A percentile compares a stretch with the other conserved stretches of the same genome.
These are phyloP conservation scores for Drosophila kuntzei DNA, from an alignment of 2,888 invertebrate species.

Conservation along the genomic window DNA sequence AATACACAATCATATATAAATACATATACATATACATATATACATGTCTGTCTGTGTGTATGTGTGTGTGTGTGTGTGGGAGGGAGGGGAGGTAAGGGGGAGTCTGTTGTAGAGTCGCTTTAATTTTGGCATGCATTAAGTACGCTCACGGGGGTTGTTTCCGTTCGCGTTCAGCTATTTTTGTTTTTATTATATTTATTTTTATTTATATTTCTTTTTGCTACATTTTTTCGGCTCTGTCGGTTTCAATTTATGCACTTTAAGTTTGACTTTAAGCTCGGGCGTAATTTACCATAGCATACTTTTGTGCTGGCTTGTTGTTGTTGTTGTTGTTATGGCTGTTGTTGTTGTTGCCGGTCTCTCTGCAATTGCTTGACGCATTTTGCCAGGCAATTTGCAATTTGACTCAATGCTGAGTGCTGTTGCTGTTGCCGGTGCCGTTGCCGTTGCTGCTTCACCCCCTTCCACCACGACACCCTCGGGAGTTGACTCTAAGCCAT, in stretches of 20 bases:
- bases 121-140: conserved; percentile 83
- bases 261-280: conserved; percentile 48
- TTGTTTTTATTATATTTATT: conserved; percentile 51
- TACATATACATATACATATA: conserved; percentile 13
- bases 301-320: conserved; percentile 41
- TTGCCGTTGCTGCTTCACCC: neutral
- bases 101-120: conserved; percentile 67
- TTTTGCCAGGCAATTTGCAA: conserved; percentile 55
- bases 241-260: conserved; percentile 30
- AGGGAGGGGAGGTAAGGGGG: conserved; percentile 40
- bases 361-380: conserved; percentile 26
- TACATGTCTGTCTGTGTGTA: conserved; percentile 28
- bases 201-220: conserved; percentile 17
- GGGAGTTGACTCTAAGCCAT: conserved; percentile 44
- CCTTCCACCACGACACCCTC: conserved; percentile 15
- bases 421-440: neutral
- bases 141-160: conserved; percentile 82
- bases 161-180: conserved; percentile 63
- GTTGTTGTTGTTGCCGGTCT: conserved; percentile 16
- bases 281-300: conserved; percentile 48
- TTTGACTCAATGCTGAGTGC: conserved; percentile 39
- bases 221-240: conserved; percentile 5
- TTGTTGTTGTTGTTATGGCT: conserved; percentile 18
- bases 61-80: conserved; percentile 41
- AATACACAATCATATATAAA: conserved; percentile 7